A percentile compares a stretch with the other conserved stretches of the same genome.
phyloP scores from a whole-genome alignment of 2,888 invertebrate species.

The Uloborus plumipes region DNA sequence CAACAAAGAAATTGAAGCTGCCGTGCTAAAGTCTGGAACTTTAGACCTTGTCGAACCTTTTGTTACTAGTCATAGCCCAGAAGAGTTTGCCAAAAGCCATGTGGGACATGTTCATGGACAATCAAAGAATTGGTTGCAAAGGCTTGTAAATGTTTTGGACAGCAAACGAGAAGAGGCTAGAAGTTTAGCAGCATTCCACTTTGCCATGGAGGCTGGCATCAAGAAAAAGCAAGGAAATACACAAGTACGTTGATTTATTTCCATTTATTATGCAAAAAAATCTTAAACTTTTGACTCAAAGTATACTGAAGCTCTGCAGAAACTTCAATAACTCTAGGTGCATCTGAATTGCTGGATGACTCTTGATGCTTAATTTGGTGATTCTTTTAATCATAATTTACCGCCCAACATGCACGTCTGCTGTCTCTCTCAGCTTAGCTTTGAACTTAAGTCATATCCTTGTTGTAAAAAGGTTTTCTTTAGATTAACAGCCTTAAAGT shows the following conservation, averaged over 20 bases:
- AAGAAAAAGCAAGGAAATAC: slow-evolving; percentile 94
- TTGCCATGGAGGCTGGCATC: slow-evolving; percentile 99
- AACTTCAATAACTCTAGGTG: too few relatives aligned
- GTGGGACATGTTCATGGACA: slow-evolving; percentile 95
- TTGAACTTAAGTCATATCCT: too few relatives aligned
- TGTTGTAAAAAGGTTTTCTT: too few relatives aligned
- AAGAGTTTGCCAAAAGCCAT: slow-evolving; percentile 92
- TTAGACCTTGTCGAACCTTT: slow-evolving; percentile 97
- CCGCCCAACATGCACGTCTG: too few relatives aligned
- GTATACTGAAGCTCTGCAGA: neutral
- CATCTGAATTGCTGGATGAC: too few relatives aligned
- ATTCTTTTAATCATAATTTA: too few relatives aligned
- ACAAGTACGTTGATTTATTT: slow-evolving; percentile 71
- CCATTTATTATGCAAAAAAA: neutral
- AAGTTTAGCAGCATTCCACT: slow-evolving; percentile 96
- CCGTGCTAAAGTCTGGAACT: slow-evolving; percentile 95
- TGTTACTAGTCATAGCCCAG: slow-evolving; percentile 92
- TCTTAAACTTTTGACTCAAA: neutral
- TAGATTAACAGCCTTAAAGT: too few relatives aligned
- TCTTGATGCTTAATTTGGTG: too few relatives aligned
- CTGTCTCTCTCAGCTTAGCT: too few relatives aligned
- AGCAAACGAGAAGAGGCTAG: slow-evolving; percentile 96
- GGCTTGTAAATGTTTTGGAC: slow-evolving; percentile 92
- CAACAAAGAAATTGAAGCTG: slow-evolving; percentile 97
- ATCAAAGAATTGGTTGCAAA: slow-evolving; percentile 93